Evolutionary conservation across 2,113 vertebrate species (phyloP).

Genomic region (Myodes glareolus): DNA sequence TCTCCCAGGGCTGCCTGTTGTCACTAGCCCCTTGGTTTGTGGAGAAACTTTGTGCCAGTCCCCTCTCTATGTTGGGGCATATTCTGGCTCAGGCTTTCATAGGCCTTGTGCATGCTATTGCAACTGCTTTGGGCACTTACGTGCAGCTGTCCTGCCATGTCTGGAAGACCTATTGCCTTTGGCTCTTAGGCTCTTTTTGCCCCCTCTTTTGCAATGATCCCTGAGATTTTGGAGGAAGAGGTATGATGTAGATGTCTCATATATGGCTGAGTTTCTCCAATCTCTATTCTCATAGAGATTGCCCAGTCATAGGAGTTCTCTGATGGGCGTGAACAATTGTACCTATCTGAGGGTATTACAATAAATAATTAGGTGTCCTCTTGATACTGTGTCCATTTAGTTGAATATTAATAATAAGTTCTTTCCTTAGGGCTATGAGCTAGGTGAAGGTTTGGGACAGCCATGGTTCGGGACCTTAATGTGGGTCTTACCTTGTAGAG

Average conservation of each 20-base stretch:
- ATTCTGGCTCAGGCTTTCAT: background rate
- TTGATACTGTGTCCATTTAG: background rate
- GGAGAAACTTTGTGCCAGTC: background rate
- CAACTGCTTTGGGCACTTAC: background rate
- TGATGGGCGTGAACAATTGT: background rate
- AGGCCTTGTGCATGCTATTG: background rate
- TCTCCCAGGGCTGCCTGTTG: too few relatives aligned
- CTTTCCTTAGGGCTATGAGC: background rate
- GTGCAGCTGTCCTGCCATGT: background rate
- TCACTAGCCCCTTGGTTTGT: background rate
- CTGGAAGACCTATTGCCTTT: background rate
- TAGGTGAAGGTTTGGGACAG: background rate
- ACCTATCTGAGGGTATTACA: background rate
- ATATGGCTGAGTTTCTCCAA: background rate
- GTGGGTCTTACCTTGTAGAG: background rate
- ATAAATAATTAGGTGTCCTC: too few relatives aligned
- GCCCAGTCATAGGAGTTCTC: background rate
- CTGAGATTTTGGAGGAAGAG: background rate
- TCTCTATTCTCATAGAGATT: background rate
- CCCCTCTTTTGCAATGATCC: background rate
- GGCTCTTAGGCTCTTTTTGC: background rate
- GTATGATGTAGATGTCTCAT: background rate
- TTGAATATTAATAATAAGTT: background rate
- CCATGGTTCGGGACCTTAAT: background rate
- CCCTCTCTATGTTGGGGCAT: background rate